Evolutionary conservation across 2,797 vertebrate species (phyloP), one percentile per base, ranked within the genome.

Genomic region (Manis javanica): DNA sequence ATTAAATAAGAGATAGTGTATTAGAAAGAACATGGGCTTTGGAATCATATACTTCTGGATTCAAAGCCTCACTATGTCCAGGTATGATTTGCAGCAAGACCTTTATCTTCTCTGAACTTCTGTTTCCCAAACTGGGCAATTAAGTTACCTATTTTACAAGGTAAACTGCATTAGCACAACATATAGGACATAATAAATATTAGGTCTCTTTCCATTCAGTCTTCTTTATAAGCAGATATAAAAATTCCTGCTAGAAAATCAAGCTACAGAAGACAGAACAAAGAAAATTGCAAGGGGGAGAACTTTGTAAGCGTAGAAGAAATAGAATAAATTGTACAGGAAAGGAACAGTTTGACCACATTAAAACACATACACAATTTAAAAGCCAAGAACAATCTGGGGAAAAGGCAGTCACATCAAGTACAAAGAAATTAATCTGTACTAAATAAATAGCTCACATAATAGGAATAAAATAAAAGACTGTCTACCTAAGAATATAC

Each of bases 341-440:
- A 87, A 86, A 81, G 31, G 42, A 96, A 89, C 13, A 14, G 88
- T 87, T 21, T 79, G 57, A 83, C n/a, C 37, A 89, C 46, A 93
- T 85, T 78, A 90, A 96, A 66, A 82, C 74, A 81, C 18, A 72
- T 10, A 87, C 69, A 94, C 66, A 86, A 57, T 59, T 88, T 59
- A 85, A 96, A 95, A 94, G 72, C 46, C 46, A 93, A 88, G 66
- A 91, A 85, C 61, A 71, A 88, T 64, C 61, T 89, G 21, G 68
- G 63, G 53, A 87, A 75, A 91, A 77, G 82, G 92, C 16, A 34
- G 42, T 95, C 46, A 57, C 19, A 87, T 79, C 53, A 69, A 79
- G 42, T 71, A 90, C 23, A 91, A 83, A 77, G n/a, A 71, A 89
- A 79, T 68, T 86, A 87, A 91, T 93, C 75, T 59, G 3, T n/a